phyloP scores from a whole-genome alignment of 2,797 vertebrate species.

The Rhinella marina region DNA sequence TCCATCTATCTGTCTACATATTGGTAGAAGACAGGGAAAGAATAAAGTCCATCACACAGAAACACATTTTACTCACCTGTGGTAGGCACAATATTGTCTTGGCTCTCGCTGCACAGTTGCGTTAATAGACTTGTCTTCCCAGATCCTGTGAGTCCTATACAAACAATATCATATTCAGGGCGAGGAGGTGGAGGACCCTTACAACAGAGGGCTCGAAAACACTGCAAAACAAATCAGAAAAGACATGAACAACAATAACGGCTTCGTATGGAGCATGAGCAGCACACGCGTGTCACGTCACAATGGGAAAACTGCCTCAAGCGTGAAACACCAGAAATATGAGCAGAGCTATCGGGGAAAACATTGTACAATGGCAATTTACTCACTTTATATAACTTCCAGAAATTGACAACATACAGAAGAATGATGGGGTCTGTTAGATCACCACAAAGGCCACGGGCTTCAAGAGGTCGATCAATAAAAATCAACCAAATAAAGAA shows the following conservation, averaged over 20 bases:
- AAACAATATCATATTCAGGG: conserved; percentile 97
- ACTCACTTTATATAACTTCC: neutral
- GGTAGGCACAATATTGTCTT: conserved; percentile 87
- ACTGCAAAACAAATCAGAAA: conserved; percentile 74
- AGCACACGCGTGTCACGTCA: neutral
- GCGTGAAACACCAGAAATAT: neutral
- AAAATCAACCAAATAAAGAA: neutral
- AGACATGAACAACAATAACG: neutral
- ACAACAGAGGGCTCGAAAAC: conserved; percentile 98
- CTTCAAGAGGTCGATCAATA: neutral
- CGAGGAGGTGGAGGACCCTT: conserved; percentile 92
- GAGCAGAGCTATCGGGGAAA: neutral
- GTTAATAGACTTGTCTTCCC: conserved; percentile 95
- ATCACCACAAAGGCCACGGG: neutral
- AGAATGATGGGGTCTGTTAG: neutral
- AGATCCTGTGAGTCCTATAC: conserved; percentile 94
- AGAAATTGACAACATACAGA: neutral
- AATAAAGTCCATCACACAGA: neutral
- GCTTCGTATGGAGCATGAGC: neutral
- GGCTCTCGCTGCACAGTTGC: conserved; percentile 90
- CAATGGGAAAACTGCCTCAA: neutral
- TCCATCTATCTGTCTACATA: no score
- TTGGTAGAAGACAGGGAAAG: neutral
- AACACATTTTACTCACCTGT: conserved; percentile 80
- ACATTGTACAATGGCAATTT: neutral